Base-by-base conservation (phyloP, 2,888 invertebrate genomes). In the Xestia xanthographa region DNA sequence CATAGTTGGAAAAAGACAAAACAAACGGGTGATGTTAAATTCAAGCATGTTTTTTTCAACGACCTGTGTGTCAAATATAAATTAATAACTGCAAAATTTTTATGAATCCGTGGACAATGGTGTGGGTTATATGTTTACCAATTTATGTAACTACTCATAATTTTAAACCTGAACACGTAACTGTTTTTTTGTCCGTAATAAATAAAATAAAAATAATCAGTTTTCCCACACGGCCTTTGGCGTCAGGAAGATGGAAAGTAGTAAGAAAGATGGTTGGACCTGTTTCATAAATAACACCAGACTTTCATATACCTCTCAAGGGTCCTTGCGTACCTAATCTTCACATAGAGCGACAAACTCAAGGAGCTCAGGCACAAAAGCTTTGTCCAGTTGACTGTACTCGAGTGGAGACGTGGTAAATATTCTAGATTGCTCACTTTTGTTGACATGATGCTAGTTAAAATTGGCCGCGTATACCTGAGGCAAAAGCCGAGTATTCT, bases 401-500 rank as follows among this genome's bases (percentile, higher is more conserved):
- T 56, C 17, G 26, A 69, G 56, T 38, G 43, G 66, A 38, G 53
- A 70, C 34, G 6, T 8, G 12, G 70, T 56, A 53, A 70, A 75
- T 69, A 78, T 67, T 69, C n/a, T 41, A 72, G 66, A 65, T 76
- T 50, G 58, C 65, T 17, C 43, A 58, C 20, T 62, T 53, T 53
- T 67, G 26, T 74, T 65, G 53, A 58, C 12, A 1, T 56, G 12
- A 26, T 38, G n/a, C 17, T 53, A 29, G 20, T 83, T 53, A 56
- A 63, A 63, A 53, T 48, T 70, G 12, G 9, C 83, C 67, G 80
- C 92, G 88, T 34, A 34, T 95, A 98, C 97, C 97, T 98, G 77
- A 99, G 96, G 91, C 98, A 98, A 93, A 98, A 99, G 26, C 98
- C 98, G 62, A 98, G 94, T 88, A 99, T 98, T 86, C 98, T 97